phyloP scores from a whole-genome alignment of 2,113 vertebrate genomes.

The Nycticebus coucang region DNA sequence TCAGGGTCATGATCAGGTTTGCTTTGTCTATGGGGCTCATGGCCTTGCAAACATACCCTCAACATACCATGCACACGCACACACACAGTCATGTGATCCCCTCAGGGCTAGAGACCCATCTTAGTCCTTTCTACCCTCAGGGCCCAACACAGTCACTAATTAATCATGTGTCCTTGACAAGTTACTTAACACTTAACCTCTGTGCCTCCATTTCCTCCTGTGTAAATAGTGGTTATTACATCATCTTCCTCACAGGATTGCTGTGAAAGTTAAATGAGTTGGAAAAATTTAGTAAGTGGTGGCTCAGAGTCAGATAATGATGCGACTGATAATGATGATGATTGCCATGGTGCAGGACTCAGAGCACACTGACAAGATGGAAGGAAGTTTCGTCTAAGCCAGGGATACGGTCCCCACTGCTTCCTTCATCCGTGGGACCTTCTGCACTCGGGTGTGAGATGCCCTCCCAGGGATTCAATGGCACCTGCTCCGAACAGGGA shows the following conservation, averaged over 20 bases:
- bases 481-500: too few relatives aligned
- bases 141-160: neutral
- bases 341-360: neutral
- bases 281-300: neutral
- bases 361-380: accelerated
- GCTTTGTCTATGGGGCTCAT: neutral
- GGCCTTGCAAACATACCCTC: too few relatives aligned
- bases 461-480: too few relatives aligned
- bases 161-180: neutral
- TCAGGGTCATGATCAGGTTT: neutral
- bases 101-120: neutral
- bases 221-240: neutral
- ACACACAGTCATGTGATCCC: neutral
- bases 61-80: neutral
- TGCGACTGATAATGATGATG: accelerated
- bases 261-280: neutral
- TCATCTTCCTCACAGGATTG: neutral
- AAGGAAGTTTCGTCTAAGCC: neutral
- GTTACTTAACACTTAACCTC: neutral
- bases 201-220: neutral
- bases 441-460: too few relatives aligned
- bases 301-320: neutral
- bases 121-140: neutral
- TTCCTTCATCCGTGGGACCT: neutral
- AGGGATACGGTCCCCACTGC: accelerated